Evolutionary conservation across 1,140 invertebrate genomes (phyloP).

Genomic region (Macrobrachium nipponense): DNA sequence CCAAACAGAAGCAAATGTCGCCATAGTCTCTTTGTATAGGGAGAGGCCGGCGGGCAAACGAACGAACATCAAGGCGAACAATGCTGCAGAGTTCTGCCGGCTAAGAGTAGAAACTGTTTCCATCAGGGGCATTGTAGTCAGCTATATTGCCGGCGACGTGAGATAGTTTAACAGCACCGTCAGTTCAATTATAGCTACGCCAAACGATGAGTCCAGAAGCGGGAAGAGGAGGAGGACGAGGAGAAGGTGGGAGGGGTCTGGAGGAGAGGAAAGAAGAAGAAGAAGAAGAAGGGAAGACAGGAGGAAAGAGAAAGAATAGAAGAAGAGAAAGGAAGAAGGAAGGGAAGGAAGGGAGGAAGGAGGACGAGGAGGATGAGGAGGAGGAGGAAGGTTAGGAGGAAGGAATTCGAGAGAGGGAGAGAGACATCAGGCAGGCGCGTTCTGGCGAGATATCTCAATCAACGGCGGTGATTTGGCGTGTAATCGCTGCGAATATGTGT

Average conservation of each 20-base stretch:
- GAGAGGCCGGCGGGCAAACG: no score
- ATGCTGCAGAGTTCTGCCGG: no score
- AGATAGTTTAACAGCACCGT: no score
- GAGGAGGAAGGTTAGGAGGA: not conserved
- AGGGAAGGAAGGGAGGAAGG: not conserved
- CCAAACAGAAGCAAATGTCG: no score
- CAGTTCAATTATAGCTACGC: no score
- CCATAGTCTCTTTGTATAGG: no score
- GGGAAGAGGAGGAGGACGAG: slow-evolving; percentile 17
- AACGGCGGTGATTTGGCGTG: slow-evolving; percentile 37
- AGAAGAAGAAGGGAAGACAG: not conserved
- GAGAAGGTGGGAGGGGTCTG: not conserved
- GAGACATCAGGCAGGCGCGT: not conserved
- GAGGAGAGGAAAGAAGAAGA: not conserved
- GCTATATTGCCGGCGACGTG: no score
- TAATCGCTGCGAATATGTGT: slow-evolving; percentile 46
- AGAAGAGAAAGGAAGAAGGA: not conserved
- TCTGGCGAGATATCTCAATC: slow-evolving; percentile 34
- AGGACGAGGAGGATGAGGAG: not conserved
- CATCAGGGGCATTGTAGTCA: no score
- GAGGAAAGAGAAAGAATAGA: not conserved
- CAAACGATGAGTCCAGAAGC: not conserved
- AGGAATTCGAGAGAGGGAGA: not conserved
- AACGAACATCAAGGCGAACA: no score
- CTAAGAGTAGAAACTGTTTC: no score